Conservation (phyloP, 2,797 vertebrate species). For the Carduelis carduelis region DNA sequence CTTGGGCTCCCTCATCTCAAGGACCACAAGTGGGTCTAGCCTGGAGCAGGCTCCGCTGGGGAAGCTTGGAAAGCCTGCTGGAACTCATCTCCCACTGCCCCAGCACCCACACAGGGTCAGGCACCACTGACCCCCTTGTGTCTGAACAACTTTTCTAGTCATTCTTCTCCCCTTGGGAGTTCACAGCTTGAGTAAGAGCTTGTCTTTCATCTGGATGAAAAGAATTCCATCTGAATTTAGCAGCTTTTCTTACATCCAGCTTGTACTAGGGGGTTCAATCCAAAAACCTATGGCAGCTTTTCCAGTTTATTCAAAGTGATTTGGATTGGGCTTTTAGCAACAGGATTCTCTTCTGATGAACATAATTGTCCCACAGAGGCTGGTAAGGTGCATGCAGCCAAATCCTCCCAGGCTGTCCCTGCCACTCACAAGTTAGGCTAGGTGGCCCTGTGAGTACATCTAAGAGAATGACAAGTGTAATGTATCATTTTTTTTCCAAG, state of each 20-base stretch:
- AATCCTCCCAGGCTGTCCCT: neutral
- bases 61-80: neutral
- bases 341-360: neutral
- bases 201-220: constrained; percentile 30
- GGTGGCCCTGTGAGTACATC: neutral
- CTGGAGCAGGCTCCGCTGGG: neutral
- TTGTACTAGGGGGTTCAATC: neutral
- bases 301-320: neutral
- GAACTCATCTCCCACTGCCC: neutral
- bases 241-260: constrained; percentile 16
- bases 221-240: neutral
- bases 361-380: neutral
- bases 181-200: constrained; percentile 12
- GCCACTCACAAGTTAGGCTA: neutral
- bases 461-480: neutral
- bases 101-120: neutral
- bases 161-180: neutral
- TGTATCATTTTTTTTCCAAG: neutral
- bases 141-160: neutral
- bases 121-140: neutral
- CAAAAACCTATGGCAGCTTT: neutral
- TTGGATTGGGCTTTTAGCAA: neutral
- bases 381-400: neutral
- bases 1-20: neutral
- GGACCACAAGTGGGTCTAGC: neutral